Evolutionary conservation across 1,140 invertebrate species (phyloP).

Genomic region (Drosophila gunungcola): DNA sequence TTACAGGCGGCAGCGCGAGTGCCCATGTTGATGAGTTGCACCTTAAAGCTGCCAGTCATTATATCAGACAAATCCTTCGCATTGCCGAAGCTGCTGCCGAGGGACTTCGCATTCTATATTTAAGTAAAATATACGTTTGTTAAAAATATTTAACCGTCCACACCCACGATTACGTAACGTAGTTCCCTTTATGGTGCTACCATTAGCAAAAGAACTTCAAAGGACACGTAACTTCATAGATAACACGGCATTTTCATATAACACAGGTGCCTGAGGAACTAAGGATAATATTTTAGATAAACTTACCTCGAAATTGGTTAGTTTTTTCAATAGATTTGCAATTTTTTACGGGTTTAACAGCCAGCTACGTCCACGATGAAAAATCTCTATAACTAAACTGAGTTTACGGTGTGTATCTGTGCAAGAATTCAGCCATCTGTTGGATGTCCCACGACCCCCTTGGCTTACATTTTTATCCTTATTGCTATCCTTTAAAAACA

Average conservation of each 20-base stretch:
- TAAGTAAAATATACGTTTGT: conserved; percentile 5
- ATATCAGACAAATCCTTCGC: conserved; percentile 84
- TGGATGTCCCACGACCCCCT: conserved; percentile 7
- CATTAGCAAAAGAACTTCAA: not conserved
- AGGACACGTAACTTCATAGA: conserved; percentile 4
- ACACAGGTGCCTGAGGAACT: not conserved
- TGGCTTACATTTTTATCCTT: not conserved
- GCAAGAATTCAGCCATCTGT: conserved; percentile 42
- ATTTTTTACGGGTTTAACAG: conserved; percentile 80
- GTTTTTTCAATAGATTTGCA: conserved; percentile 85
- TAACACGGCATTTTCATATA: conserved; percentile 29
- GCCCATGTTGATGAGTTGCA: conserved; percentile 90
- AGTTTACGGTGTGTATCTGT: conserved; percentile 66
- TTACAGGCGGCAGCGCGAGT: conserved; percentile 90
- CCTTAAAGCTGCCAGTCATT: conserved; percentile 86
- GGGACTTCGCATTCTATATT: conserved; percentile 81
- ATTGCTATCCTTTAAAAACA: not conserved
- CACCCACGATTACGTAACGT: conserved; percentile 51
- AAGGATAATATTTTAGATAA: conserved; percentile 4
- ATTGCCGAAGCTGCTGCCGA: conserved; percentile 84
- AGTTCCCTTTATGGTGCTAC: conserved; percentile 15
- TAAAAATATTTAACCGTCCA: not conserved
- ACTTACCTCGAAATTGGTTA: conserved; percentile 84
- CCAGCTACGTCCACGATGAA: conserved; percentile 73
- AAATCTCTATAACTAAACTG: conserved; percentile 82